Base-by-base conservation (phyloP, 1,140 invertebrate species). In the Ectropis grisescens region DNA sequence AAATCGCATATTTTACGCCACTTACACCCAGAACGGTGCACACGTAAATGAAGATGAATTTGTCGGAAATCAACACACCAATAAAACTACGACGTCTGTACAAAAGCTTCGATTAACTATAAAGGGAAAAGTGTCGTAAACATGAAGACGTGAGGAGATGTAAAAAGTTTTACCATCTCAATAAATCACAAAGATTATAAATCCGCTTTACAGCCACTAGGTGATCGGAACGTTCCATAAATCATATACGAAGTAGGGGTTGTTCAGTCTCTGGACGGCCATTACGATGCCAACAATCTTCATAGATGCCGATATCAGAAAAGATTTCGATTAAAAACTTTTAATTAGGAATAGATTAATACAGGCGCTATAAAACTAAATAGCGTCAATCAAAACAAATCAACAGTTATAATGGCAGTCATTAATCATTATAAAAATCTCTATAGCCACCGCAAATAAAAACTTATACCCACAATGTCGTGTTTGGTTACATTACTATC, bases 171-270 rank as follows among this genome's bases (percentile, higher is more conserved):
- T 55, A 52, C 50, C 41, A 36, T 55, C 35, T 40, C 58, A 38
- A 66, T 72, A 72, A 72, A 72, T 72, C 68, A 60, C 53, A 33
- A 39, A 52, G 49, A 64, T 66, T 67, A 54, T 66, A 70, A 70
- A 70, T 69, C 57, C 60, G 43, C 61, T 69, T 57, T 59, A 68
- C 57, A 60, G 50, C 51, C 42, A 48, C 49, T 52, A 69, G 50
- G 46, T 64, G 48, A 69, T 67, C 54, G 49, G 50, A 45, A 61
- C 47, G 25, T 37, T 36, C 44, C 47, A 47, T 74, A 74, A 74
- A 70, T 74, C 61, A 70, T 50, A 56, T 45, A 29, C 34, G 42
- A 43, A 60, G 65, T 60, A 40, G 46, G 54, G 55, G 51, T 52
- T 52, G 50, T 40, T 47, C 41, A 28, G 28, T 41, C 43, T 31